Conservation (phyloP, 2,888 invertebrate species). For the Dryococelus australis region DNA sequence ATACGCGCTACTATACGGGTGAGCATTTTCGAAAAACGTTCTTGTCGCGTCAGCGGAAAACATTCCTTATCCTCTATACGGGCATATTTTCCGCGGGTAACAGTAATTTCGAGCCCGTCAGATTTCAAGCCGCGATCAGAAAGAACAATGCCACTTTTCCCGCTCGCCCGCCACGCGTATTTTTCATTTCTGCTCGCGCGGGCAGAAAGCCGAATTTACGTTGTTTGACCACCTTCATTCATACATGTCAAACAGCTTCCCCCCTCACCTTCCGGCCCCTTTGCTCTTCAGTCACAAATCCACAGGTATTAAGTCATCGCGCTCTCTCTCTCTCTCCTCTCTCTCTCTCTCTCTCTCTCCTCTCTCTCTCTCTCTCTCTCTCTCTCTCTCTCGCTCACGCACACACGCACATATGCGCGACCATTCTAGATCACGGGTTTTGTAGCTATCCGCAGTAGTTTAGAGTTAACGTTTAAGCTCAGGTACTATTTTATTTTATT, state of each 20-base stretch:
- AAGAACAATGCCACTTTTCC: neutral
- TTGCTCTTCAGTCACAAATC: neutral
- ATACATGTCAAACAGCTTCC: neutral
- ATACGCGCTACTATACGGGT: too few relatives aligned
- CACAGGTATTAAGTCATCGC: neutral
- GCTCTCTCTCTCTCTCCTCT: neutral
- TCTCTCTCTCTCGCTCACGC: neutral
- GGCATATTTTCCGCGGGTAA: neutral
- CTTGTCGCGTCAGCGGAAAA: too few relatives aligned
- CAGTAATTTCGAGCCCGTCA: neutral
- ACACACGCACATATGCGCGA: neutral
- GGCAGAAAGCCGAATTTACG: slow-evolving; percentile 10
- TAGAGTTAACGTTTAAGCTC: slow-evolving; percentile 1
- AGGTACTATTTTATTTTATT: neutral
- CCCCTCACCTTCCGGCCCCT: neutral
- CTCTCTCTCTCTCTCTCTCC: too few relatives aligned
- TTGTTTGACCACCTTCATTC: slow-evolving; percentile 10
- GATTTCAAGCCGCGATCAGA: neutral
- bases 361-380: too few relatives aligned
- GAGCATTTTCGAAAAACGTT: too few relatives aligned
- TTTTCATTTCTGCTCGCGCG: neutral
- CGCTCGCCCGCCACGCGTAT: neutral
- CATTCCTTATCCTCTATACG: too few relatives aligned
- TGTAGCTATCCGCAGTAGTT: slow-evolving; percentile 10
- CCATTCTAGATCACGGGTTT: neutral